phyloP scores from a whole-genome alignment of 2,888 invertebrate genomes.

The Agrochola litura region DNA sequence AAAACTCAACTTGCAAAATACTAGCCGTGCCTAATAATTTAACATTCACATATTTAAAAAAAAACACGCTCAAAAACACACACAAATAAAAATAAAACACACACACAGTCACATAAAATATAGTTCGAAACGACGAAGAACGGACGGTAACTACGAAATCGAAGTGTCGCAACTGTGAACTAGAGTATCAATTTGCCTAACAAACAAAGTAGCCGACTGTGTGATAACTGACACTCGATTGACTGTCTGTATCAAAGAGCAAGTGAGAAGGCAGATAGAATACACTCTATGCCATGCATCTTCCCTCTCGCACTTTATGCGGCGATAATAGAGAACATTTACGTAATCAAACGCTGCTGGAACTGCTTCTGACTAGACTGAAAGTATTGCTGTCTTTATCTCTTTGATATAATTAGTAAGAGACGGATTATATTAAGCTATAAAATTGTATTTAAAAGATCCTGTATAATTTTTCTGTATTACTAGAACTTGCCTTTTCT shows the following conservation, averaged over 20 bases:
- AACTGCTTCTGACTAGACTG: not conserved
- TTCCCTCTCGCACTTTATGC: not conserved
- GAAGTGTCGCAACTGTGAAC: constrained; percentile 34
- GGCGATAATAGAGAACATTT: not conserved
- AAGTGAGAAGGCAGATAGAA: not conserved
- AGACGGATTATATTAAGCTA: not conserved
- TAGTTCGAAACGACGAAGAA: not conserved
- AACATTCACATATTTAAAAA: not conserved
- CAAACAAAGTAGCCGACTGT: constrained; percentile 46
- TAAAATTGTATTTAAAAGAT: too few species aligned
- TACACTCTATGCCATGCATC: not conserved
- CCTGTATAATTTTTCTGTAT: not conserved
- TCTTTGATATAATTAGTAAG: not conserved
- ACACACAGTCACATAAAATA: too few species aligned
- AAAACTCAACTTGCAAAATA: not conserved
- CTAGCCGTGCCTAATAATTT: not conserved
- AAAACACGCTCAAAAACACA: too few species aligned
- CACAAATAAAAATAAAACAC: too few species aligned
- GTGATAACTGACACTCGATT: constrained; percentile 45
- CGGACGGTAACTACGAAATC: constrained; percentile 28
- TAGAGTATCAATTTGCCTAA: constrained; percentile 52
- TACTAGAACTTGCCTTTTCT: not conserved
- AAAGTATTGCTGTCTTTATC: not conserved
- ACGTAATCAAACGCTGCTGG: not conserved
- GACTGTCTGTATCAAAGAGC: constrained; percentile 20